These are phyloP conservation scores for Siniperca undulata DNA, from an alignment of 2,797 vertebrate species.

Conservation along the genomic window DNA sequence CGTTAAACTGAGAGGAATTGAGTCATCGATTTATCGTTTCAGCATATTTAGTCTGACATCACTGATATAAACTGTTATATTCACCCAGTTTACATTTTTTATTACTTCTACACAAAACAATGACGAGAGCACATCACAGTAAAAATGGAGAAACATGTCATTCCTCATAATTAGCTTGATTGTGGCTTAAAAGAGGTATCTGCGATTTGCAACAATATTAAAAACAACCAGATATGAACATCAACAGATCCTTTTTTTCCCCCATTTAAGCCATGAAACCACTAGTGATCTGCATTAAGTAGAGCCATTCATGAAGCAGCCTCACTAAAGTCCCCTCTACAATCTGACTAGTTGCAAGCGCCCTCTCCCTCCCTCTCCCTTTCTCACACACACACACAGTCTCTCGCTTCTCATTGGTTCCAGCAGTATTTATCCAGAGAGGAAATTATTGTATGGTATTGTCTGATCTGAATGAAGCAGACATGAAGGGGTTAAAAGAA, in stretches of 20 bases:
- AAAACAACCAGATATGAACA: conserved; percentile 37
- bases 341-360: conserved; percentile 25
- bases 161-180: conserved; percentile 1
- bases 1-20: background rate
- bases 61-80: too few species aligned
- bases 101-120: background rate
- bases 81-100: background rate
- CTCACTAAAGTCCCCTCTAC: conserved; percentile 28
- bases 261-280: conserved; percentile 40
- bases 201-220: conserved; percentile 13
- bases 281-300: conserved; percentile 40
- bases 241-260: conserved; percentile 17
- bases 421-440: conserved; percentile 55
- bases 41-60: background rate
- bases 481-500: conserved; percentile 68
- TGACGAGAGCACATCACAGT: background rate
- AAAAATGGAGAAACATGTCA: background rate
- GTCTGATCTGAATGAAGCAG: conserved; percentile 66
- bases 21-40: background rate
- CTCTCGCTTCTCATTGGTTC: conserved; percentile 40
- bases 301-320: conserved; percentile 61
- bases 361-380: conserved; percentile 2
- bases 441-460: conserved; percentile 52
- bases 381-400: background rate
- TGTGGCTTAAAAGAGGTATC: background rate